phyloP scores from a whole-genome alignment of 2,888 invertebrate species.

The Pinctada fucata region DNA sequence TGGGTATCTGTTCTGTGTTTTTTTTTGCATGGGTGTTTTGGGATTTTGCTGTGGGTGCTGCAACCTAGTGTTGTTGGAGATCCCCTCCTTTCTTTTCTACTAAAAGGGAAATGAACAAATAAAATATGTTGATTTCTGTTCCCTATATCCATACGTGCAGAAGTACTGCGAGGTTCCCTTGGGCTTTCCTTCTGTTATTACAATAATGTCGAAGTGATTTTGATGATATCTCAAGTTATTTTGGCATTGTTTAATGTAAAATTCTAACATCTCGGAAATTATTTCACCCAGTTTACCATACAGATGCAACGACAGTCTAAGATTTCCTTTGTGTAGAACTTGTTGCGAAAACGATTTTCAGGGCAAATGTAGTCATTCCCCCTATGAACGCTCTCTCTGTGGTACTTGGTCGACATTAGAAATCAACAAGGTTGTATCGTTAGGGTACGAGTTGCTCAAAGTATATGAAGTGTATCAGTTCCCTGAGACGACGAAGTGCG shows the following conservation, averaged over 20 bases:
- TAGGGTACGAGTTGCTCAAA: constrained; percentile 14
- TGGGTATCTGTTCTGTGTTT: too few species aligned
- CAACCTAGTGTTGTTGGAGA: too few species aligned
- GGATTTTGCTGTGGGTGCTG: too few species aligned
- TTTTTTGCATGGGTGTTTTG: too few species aligned
- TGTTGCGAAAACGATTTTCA: constrained; percentile 1
- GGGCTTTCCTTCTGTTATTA: constrained; percentile 44
- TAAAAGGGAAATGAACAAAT: constrained; percentile 32
- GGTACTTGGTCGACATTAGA: constrained; percentile 10
- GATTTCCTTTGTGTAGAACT: constrained; percentile 7
- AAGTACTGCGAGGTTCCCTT: constrained; percentile 56
- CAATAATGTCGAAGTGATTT: neutral
- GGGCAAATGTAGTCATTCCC: neutral
- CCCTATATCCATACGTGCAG: constrained; percentile 60
- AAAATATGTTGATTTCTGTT: constrained; percentile 52
- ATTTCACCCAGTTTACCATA: constrained; percentile 8
- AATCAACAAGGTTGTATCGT: constrained; percentile 6
- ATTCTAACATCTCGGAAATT: constrained; percentile 17
- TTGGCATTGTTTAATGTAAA: constrained; percentile 36
- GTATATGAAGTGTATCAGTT: constrained; percentile 31
- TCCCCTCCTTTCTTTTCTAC: too few species aligned
- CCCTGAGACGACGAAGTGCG: constrained; percentile 35
- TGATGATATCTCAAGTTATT: constrained; percentile 27
- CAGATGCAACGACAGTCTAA: constrained; percentile 3
- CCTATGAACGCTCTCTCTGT: neutral